Base-by-base conservation (phyloP, 2,797 vertebrate genomes). In the Enteromius paludinosus region DNA sequence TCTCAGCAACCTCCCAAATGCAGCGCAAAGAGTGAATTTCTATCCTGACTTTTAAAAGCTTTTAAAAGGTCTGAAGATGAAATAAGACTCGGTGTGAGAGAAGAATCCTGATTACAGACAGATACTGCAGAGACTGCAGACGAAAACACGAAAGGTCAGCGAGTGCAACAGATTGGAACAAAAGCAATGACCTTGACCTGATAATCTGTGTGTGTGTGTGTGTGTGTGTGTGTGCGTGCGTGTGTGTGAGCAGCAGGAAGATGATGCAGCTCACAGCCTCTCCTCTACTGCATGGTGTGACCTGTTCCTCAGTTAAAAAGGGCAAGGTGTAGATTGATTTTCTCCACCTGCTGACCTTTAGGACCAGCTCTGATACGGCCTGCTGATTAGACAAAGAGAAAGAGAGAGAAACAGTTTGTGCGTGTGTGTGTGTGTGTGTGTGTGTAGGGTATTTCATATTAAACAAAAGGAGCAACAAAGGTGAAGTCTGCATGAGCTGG, bases 331-430 rank as follows among this genome's bases (percentile, higher is more conserved):
- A 62, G 85, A 92, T 91, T 91, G 91, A 92, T 89, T 92, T 76
- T 89, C 47, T 81, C 85, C 70, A 70, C 85, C 65, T 80, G 86
- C 87, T 91, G 90, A 92, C 90, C 92, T 92, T 91, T 87, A 72
- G 68, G 85, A 85, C 73, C 35, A 61, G 38, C 86, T 47, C 80
- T 84, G 79, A 82, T 73, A 75, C 45, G 64, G 74, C 82, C 59
- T 64, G 66, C 56, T 84, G 76, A 86, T 66, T 75, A 70, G 81
- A 87, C 20, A 43, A 38, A 59, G 23, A 69, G 49, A 65, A 49
- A 65, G 23, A 61, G 47, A 75, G 17, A 75, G 38, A 61, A 74
- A 76, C 33, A 14, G 73, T 62, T 11, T 38, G 61, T 12, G 41
- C 8, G 38, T 52, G 69, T 17, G 17, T 10, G 61, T 14, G 38